Conservation (phyloP, 2,797 vertebrate species). For the Jordanella pulchra region DNA sequence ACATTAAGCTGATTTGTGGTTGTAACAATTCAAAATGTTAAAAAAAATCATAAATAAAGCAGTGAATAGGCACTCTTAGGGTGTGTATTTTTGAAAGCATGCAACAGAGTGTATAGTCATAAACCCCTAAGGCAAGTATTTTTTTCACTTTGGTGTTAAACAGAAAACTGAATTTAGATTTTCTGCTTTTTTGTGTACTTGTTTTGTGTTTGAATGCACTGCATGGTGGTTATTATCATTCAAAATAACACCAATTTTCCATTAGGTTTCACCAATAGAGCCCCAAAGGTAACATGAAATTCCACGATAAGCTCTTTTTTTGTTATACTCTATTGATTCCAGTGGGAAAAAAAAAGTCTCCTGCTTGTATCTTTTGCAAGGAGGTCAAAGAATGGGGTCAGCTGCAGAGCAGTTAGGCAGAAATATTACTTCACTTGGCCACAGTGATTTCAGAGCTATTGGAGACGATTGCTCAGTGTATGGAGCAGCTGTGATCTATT, state of each 20-base stretch:
- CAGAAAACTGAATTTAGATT: slow-evolving; percentile 7
- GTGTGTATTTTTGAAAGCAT: slow-evolving; percentile 16
- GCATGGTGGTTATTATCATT: not conserved
- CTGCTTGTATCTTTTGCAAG: slow-evolving; percentile 40
- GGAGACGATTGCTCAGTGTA: slow-evolving; percentile 17
- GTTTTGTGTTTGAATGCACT: slow-evolving; percentile 1
- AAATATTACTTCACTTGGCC: slow-evolving; percentile 23
- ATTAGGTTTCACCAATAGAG: slow-evolving; percentile 11
- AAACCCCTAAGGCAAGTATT: slow-evolving; percentile 33
- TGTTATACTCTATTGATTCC: slow-evolving; percentile 51
- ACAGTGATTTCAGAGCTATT: slow-evolving; percentile 24
- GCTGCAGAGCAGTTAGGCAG: slow-evolving; percentile 33
- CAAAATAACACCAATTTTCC: slow-evolving; percentile 13
- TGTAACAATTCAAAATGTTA: not conserved
- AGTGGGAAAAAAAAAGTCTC: slow-evolving; percentile 44
- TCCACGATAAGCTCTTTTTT: slow-evolving; percentile 43
- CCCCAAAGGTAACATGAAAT: slow-evolving; percentile 25
- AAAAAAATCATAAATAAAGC: not conserved
- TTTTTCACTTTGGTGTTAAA: slow-evolving; percentile 11
- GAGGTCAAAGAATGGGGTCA: slow-evolving; percentile 53
- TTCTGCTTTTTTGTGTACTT: slow-evolving; percentile 4
- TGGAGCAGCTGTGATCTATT: slow-evolving; percentile 30
- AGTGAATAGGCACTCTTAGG: not conserved
- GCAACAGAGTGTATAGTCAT: slow-evolving; percentile 19
- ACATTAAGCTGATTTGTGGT: not conserved